phyloP scores from a whole-genome alignment of 64 coral and sea anemone species.

The Montipora sp. region DNA sequence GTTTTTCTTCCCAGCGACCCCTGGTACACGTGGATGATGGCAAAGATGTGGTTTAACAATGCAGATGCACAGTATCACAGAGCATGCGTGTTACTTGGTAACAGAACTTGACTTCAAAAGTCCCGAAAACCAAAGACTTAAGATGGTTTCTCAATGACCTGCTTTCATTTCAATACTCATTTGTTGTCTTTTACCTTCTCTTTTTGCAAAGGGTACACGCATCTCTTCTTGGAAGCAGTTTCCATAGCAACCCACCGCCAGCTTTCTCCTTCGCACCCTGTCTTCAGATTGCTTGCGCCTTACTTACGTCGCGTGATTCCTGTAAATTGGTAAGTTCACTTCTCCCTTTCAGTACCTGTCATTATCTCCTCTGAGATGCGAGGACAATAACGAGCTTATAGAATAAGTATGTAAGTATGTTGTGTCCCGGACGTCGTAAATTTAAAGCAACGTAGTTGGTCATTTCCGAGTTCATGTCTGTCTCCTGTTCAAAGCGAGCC shows the following conservation, averaged over 20 bases:
- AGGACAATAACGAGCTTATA: neutral
- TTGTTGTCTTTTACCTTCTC: neutral
- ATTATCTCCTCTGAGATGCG: neutral
- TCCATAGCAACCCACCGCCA: constrained; percentile 92
- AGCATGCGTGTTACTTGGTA: constrained; percentile 85
- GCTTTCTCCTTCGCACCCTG: constrained; percentile 92
- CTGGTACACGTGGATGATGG: constrained; percentile 93
- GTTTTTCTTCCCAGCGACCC: constrained; percentile 95
- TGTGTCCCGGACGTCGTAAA: too few species aligned
- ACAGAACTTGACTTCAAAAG: neutral
- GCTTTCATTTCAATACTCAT: neutral
- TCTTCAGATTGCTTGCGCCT: constrained; percentile 86
- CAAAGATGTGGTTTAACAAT: constrained; percentile 99
- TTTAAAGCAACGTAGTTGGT: too few species aligned
- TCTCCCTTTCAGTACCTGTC: neutral
- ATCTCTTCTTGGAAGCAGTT: constrained; percentile 82
- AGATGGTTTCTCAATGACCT: neutral
- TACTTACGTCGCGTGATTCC: constrained; percentile 81
- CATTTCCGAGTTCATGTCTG: too few species aligned
- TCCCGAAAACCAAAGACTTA: too few species aligned
- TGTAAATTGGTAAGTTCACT: constrained; percentile 75
- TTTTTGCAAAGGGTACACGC: constrained; percentile 69
- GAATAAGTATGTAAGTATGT: too few species aligned
- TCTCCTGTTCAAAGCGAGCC: too few species aligned
- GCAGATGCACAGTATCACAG: constrained; percentile 95